phyloP scores from a whole-genome alignment of 2,797 vertebrate genomes.

The Chelonia mydas region DNA sequence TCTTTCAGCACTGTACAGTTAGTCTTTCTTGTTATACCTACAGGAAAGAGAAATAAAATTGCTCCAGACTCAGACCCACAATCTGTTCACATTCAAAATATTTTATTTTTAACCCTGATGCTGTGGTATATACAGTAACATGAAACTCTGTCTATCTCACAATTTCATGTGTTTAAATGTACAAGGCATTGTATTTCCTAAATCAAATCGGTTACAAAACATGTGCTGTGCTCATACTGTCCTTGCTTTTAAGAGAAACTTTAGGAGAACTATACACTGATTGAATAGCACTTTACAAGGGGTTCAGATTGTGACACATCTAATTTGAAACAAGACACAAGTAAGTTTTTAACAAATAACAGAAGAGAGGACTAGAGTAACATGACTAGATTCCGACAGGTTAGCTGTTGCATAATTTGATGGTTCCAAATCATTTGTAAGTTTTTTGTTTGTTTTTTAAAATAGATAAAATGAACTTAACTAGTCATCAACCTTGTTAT shows the following conservation, averaged over 20 bases:
- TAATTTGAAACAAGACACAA: not conserved
- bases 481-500: not conserved
- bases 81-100: not conserved
- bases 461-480: not conserved
- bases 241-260: not conserved
- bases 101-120: not conserved
- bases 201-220: not conserved
- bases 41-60: not conserved
- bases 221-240: not conserved
- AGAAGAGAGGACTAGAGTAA: not conserved
- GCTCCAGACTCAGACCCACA: not conserved
- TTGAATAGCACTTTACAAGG: not conserved
- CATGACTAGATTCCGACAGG: not conserved
- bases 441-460: not conserved
- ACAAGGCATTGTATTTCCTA: not conserved
- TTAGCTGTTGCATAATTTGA: not conserved
- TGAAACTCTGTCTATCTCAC: not conserved
- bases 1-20: not conserved
- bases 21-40: not conserved
- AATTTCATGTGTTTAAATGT: not conserved
- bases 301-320: conserved; percentile 6
- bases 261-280: not conserved
- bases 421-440: not conserved
- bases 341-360: not conserved
- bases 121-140: not conserved